Evolutionary conservation across 2,888 invertebrate species (phyloP).

Genomic region (Cerastis leucographa): DNA sequence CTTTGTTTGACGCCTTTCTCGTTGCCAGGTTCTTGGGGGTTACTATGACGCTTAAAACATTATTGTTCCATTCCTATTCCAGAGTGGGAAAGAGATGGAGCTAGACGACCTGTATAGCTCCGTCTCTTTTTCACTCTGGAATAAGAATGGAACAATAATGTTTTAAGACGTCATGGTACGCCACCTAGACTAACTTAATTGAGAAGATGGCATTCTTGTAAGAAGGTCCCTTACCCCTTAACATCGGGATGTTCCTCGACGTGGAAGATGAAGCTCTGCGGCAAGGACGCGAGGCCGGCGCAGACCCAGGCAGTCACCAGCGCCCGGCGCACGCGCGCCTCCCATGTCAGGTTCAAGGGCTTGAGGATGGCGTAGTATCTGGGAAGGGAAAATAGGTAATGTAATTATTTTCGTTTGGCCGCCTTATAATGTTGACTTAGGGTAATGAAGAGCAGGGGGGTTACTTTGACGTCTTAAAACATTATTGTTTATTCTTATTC

Average conservation of each 20-base stretch:
- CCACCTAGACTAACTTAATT: not conserved
- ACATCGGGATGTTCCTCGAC: constrained; percentile 95
- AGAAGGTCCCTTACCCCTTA: constrained; percentile 89
- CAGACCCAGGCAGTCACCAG: constrained; percentile 95
- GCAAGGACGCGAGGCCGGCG: constrained; percentile 95
- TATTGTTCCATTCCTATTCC: too few species aligned
- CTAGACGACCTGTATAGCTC: too few species aligned
- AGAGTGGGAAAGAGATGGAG: too few species aligned
- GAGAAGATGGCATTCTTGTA: not conserved
- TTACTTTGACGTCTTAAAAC: too few species aligned
- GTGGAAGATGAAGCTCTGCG: constrained; percentile 97
- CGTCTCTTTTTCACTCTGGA: too few species aligned
- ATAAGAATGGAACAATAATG: too few species aligned
- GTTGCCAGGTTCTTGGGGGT: not conserved
- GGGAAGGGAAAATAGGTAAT: constrained; percentile 46
- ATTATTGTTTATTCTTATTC: too few species aligned
- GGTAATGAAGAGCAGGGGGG: not conserved
- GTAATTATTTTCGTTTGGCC: not conserved
- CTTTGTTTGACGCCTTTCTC: not conserved
- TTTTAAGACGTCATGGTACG: too few species aligned
- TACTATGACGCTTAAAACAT: too few species aligned
- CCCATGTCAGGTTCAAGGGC: constrained; percentile 94
- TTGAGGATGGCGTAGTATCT: constrained; percentile 96
- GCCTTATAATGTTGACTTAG: not conserved
- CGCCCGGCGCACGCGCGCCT: constrained; percentile 94